phyloP scores from a whole-genome alignment of 1,140 invertebrate genomes.

The Zaprionus kolodkinae region DNA sequence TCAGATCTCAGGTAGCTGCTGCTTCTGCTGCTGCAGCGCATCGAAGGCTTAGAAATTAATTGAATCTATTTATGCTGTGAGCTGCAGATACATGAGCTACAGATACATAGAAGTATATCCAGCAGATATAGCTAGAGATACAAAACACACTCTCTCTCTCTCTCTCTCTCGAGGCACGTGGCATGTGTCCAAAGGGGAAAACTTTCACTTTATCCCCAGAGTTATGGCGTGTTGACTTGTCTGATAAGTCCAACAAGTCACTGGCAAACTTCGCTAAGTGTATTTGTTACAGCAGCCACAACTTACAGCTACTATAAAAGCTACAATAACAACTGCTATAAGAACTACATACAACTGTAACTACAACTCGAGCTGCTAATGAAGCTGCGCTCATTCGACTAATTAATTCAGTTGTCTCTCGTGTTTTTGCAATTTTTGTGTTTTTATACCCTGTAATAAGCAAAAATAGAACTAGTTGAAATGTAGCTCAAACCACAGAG shows the following conservation, averaged over 20 bases:
- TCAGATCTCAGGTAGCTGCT: not conserved
- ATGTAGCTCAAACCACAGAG: fast-evolving
- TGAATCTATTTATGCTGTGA: conserved; percentile 35
- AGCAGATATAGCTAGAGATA: not conserved
- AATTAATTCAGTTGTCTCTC: conserved; percentile 66
- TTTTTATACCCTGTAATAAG: conserved; percentile 10
- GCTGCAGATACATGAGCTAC: not conserved
- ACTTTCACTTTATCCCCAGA: conserved; percentile 12
- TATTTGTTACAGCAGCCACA: conserved; percentile 19
- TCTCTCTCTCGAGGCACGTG: not conserved
- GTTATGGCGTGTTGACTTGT: conserved; percentile 13
- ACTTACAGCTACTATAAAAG: conserved; percentile 9
- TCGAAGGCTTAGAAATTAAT: conserved; percentile 45
- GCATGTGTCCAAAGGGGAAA: not conserved
- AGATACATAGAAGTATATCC: not conserved
- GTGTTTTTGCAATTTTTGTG: conserved; percentile 52
- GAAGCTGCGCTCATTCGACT: conserved; percentile 61
- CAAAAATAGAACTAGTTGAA: not conserved
- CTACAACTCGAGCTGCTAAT: conserved; percentile 46
- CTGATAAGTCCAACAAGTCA: conserved; percentile 14
- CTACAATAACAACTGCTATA: conserved; percentile 5
- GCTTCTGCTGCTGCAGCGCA: not conserved
- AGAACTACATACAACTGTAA: conserved; percentile 12
- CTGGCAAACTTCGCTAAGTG: conserved; percentile 32
- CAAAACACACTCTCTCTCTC: not conserved